A percentile compares a stretch with the other conserved stretches of the same genome.
phyloP scores from a whole-genome alignment of 1,140 invertebrate species.

The Rhopalosiphum maidis region DNA sequence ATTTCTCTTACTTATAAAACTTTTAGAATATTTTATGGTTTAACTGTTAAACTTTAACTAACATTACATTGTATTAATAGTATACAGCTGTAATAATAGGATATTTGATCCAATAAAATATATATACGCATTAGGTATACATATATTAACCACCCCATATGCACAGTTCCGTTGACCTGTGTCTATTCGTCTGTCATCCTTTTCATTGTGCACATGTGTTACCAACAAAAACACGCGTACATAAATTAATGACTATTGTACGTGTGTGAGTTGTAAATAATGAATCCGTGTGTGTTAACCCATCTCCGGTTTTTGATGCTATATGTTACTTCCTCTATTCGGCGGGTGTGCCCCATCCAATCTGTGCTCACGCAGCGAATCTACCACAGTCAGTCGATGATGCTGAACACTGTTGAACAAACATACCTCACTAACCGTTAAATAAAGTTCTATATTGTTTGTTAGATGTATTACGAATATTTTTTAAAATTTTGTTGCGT shows the following conservation, averaged over 20 bases:
- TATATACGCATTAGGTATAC: not conserved
- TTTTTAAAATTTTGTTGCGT: not conserved
- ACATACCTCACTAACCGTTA: not conserved
- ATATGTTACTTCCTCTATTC: constrained; percentile 49
- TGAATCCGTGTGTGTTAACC: constrained; percentile 39
- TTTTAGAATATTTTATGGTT: not conserved
- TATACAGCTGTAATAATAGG: not conserved
- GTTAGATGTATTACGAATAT: not conserved
- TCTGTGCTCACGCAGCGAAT: constrained; percentile 51
- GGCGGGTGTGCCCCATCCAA: constrained; percentile 54
- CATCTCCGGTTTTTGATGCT: constrained; percentile 51
- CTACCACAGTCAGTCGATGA: constrained; percentile 47
- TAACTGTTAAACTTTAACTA: not conserved
- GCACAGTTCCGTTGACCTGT: constrained; percentile 42
- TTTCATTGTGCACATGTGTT: constrained; percentile 54
- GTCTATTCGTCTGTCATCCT: constrained; percentile 47
- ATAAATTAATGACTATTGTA: constrained; percentile 50
- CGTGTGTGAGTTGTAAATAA: constrained; percentile 45
- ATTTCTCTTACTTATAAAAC: not conserved
- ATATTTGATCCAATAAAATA: not conserved
- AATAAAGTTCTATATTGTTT: not conserved
- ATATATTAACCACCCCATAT: constrained; percentile 38
- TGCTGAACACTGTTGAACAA: constrained; percentile 46
- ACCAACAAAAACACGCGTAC: constrained; percentile 14
- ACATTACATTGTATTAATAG: not conserved